phyloP scores from a whole-genome alignment of 2,888 invertebrate species.

The Idaea dimidiata region DNA sequence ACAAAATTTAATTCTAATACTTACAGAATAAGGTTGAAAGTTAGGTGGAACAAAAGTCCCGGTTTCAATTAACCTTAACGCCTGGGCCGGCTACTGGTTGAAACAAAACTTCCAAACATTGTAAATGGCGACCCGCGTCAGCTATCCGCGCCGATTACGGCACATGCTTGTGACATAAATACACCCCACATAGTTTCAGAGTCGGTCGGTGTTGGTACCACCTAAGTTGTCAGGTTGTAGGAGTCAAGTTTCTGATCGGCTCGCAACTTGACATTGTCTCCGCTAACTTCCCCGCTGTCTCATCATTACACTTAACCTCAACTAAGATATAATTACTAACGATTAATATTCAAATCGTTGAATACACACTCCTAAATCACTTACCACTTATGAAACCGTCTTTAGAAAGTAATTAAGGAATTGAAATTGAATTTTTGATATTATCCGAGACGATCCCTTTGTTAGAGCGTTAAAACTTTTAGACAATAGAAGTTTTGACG shows the following conservation, averaged over 20 bases:
- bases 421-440: neutral
- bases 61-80: constrained; percentile 27
- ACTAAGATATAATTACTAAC: neutral
- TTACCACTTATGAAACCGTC: neutral
- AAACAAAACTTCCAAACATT: constrained; percentile 6
- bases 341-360: neutral
- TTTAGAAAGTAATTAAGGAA: constrained; percentile 32
- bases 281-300: neutral
- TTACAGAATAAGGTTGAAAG: neutral
- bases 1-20: neutral
- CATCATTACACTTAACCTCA: neutral
- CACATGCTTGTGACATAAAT: constrained; percentile 4
- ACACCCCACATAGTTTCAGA: constrained; percentile 14
- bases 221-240: constrained; percentile 9
- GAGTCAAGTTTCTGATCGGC: constrained; percentile 18
- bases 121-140: constrained; percentile 11
- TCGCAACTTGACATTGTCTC: constrained; percentile 23
- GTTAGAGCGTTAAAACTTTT: neutral
- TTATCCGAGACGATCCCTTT: neutral
- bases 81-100: constrained; percentile 9
- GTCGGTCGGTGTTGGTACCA: constrained; percentile 7
- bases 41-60: constrained; percentile 16
- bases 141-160: constrained; percentile 12
- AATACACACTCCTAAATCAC: no score
- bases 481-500: constrained; percentile 60